Evolutionary conservation across 1,140 invertebrate genomes (phyloP).

Genomic region (Monomorium pharaonis): DNA sequence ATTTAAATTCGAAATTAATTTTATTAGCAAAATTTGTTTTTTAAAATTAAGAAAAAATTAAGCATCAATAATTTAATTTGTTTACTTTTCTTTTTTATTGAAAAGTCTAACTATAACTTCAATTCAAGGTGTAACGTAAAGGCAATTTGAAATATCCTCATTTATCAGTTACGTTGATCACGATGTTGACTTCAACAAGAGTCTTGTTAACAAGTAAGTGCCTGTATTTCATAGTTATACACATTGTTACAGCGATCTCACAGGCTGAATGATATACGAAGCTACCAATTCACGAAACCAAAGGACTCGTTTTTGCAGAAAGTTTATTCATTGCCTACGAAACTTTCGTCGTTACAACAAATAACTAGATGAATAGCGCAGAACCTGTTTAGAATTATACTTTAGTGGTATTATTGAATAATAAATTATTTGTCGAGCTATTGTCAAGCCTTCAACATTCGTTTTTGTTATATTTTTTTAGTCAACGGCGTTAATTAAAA

Average conservation of each 20-base stretch:
- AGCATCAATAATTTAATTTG: neutral
- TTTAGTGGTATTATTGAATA: neutral
- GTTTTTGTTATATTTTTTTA: neutral
- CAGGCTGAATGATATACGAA: constrained; percentile 43
- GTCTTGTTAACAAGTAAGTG: neutral
- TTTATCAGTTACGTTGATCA: constrained; percentile 30
- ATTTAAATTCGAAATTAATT: neutral
- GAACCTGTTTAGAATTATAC: constrained; percentile 3
- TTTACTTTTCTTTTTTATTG: neutral
- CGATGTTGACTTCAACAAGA: neutral
- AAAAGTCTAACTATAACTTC: neutral
- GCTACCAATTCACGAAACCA: neutral
- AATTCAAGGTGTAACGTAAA: neutral
- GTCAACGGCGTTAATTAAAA: constrained; percentile 35
- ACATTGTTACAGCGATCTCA: neutral
- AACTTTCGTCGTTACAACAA: constrained; percentile 59
- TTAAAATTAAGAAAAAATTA: neutral
- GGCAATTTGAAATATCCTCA: neutral
- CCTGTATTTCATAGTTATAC: constrained; percentile 23
- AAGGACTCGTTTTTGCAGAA: constrained; percentile 3
- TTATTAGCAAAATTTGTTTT: neutral
- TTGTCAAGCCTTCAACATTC: neutral
- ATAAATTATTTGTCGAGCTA: constrained; percentile 6
- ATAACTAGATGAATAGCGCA: neutral
- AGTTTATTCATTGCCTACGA: neutral